A percentile compares a stretch with the other conserved stretches of the same genome.
phyloP scores from a whole-genome alignment of 2,113 vertebrate species.

The Parotia lawesii region DNA sequence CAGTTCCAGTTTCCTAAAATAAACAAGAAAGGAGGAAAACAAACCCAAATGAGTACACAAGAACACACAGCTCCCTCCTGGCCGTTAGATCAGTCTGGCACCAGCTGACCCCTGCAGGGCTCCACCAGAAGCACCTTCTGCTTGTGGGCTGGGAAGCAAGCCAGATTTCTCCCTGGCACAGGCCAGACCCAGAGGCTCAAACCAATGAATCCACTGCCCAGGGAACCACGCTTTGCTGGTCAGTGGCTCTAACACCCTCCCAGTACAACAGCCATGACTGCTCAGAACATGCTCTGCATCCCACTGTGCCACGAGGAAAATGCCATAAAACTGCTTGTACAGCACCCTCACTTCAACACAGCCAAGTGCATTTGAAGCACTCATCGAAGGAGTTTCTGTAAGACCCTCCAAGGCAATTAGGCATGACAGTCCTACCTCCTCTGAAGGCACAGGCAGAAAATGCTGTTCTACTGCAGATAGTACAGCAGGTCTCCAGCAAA shows the following conservation, averaged over 20 bases:
- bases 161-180: not conserved
- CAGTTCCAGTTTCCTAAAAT: not conserved
- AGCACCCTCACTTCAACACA: not conserved
- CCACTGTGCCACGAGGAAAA: not conserved
- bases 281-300: not conserved
- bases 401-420: not conserved
- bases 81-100: not conserved
- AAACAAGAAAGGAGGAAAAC: not conserved
- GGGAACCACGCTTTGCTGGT: not conserved
- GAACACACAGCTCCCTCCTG: not conserved
- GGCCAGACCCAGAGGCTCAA: not conserved
- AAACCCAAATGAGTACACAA: not conserved
- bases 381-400: not conserved
- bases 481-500: not conserved
- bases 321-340: accelerated
- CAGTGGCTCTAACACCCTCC: not conserved
- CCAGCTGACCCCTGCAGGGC: not conserved
- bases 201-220: accelerated
- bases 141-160: accelerated
- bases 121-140: not conserved
- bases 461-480: not conserved
- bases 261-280: accelerated
- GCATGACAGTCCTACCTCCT: accelerated
- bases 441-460: not conserved
- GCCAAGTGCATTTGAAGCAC: accelerated